phyloP scores from a whole-genome alignment of 2,888 invertebrate genomes.

The Phlogophora meticulosa region DNA sequence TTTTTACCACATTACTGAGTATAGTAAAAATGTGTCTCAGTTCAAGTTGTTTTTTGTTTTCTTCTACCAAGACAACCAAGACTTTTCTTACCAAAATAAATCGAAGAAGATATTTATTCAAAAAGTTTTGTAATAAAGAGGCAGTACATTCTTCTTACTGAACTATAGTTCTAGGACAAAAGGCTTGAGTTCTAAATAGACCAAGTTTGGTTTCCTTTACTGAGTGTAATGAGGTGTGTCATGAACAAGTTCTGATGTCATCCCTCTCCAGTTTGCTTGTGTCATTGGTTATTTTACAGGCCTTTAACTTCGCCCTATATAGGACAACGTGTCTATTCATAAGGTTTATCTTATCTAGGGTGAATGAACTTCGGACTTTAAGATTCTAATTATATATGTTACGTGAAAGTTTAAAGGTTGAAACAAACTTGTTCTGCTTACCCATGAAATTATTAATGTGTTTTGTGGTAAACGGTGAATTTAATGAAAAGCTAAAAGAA shows the following conservation, averaged over 20 bases:
- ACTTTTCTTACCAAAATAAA: background rate
- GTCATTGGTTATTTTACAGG: slow-evolving; percentile 41
- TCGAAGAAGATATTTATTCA: slow-evolving; percentile 3
- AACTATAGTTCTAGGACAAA: background rate
- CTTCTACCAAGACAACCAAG: background rate
- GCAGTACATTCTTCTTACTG: background rate
- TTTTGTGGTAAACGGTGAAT: no score
- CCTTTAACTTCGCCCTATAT: slow-evolving; percentile 41
- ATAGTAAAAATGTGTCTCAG: background rate
- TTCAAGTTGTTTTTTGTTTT: slow-evolving; percentile 1
- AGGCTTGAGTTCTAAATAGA: slow-evolving; percentile 1
- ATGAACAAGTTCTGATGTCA: slow-evolving; percentile 49
- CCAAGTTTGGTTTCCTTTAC: slow-evolving; percentile 18
- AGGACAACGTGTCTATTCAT: slow-evolving; percentile 37
- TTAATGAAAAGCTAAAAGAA: no score
- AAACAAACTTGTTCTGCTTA: background rate
- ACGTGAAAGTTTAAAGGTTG: background rate
- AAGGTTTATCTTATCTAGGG: slow-evolving; percentile 25
- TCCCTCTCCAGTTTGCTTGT: slow-evolving; percentile 34
- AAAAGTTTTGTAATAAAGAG: slow-evolving; percentile 14
- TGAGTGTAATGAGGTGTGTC: slow-evolving; percentile 46
- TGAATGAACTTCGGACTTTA: slow-evolving; percentile 40
- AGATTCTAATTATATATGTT: slow-evolving; percentile 3
- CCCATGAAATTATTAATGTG: no score
- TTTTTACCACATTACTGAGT: no score